These are phyloP conservation scores for Tachuris rubrigastra DNA, from an alignment of 2,113 vertebrate genomes.

Conservation along the genomic window DNA sequence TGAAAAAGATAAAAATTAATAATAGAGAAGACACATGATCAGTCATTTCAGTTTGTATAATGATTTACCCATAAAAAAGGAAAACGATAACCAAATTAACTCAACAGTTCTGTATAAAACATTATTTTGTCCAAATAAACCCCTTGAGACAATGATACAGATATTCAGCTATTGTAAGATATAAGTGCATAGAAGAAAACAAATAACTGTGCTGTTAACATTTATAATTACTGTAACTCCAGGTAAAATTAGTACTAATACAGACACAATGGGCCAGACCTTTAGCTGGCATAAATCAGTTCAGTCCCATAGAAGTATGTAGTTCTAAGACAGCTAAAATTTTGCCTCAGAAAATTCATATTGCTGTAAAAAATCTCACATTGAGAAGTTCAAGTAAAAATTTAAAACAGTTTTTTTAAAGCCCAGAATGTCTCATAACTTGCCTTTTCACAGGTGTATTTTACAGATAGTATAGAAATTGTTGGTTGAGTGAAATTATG, in stretches of 20 bases:
- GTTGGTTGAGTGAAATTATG: not conserved
- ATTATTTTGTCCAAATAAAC: not conserved
- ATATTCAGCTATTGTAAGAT: not conserved
- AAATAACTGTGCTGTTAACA: not conserved
- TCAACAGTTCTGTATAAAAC: constrained; percentile 1
- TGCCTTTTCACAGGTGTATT: not conserved
- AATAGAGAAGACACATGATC: constrained; percentile 47
- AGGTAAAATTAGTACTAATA: not conserved
- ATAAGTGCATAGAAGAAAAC: not conserved
- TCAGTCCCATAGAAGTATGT: not conserved
- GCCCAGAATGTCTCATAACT: not conserved
- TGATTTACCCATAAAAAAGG: constrained; percentile 23
- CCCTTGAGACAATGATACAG: not conserved
- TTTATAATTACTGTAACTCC: constrained; percentile 13
- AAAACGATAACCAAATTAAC: not conserved
- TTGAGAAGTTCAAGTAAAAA: not conserved
- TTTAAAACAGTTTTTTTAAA: not conserved
- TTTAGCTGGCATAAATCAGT: not conserved
- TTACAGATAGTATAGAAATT: not conserved
- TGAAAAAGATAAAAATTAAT: constrained; percentile 47
- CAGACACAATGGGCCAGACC: not conserved
- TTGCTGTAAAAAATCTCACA: not conserved
- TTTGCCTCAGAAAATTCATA: not conserved
- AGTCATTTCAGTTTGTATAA: constrained; percentile 20
- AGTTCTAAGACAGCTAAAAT: not conserved